A percentile compares a stretch with the other conserved stretches of the same genome.
Evolutionary conservation across 2,888 invertebrate species (phyloP).

Genomic region (Rosalia funebris): DNA sequence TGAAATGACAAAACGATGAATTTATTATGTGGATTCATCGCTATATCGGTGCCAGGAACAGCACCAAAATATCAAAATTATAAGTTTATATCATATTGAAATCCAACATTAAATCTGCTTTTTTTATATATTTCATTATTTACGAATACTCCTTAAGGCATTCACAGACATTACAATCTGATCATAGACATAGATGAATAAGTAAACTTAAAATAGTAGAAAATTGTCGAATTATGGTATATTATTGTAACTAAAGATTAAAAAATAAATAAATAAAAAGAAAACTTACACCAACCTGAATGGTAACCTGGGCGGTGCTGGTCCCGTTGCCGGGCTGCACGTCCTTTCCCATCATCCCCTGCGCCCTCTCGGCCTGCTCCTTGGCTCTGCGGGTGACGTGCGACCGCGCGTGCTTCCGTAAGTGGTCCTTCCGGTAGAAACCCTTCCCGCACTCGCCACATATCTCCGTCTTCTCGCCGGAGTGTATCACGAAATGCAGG

Average conservation of each 20-base stretch:
- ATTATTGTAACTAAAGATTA: no score
- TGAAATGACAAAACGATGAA: constrained; percentile 47
- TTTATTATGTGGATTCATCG: no score
- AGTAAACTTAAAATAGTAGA: no score
- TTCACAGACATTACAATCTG: no score
- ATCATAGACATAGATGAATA: no score
- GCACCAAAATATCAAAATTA: no score
- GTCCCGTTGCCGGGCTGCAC: constrained; percentile 38
- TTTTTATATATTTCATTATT: no score
- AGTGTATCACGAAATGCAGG: constrained; percentile 85
- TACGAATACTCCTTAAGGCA: no score
- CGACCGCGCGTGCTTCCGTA: constrained; percentile 82
- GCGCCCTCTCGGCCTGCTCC: constrained; percentile 69
- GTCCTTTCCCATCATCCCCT: constrained; percentile 49
- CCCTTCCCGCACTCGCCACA: constrained; percentile 82
- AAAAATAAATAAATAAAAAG: constrained; percentile 15
- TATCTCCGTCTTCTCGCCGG: constrained; percentile 84
- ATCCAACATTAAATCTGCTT: not conserved
- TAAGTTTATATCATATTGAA: no score
- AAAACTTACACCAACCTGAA: constrained; percentile 59
- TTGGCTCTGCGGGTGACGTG: constrained; percentile 81
- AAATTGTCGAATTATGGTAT: no score
- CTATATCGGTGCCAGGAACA: not conserved
- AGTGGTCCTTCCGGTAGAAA: constrained; percentile 82
- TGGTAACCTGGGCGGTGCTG: constrained; percentile 59